Percentiles rank a stretch among this genome's conserved stretches.
Conservation (phyloP, 2,113 vertebrate species). For the Fregetta grallaria region DNA sequence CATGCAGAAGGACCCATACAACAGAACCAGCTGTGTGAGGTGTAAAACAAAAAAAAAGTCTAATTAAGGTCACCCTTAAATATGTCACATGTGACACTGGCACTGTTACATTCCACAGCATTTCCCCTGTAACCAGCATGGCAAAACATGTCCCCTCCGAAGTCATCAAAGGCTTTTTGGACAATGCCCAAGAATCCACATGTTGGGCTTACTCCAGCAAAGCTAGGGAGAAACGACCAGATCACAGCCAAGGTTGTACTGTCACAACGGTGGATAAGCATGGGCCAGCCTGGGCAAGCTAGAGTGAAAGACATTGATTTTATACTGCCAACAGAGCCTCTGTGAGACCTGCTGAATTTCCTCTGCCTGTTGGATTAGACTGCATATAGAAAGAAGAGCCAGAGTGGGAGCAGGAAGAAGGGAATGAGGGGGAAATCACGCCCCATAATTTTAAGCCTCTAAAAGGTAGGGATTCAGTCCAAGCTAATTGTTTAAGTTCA, state of each 20-base stretch:
- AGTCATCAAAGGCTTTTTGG: not conserved
- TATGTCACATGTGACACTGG: not conserved
- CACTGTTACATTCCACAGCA: not conserved
- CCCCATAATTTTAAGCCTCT: slow-evolving; percentile 32
- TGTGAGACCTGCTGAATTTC: not conserved
- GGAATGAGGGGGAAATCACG: not conserved
- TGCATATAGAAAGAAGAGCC: not conserved
- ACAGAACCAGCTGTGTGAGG: not conserved
- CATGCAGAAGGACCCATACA: not conserved
- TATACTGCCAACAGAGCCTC: not conserved
- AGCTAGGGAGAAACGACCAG: not conserved
- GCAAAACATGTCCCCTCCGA: not conserved
- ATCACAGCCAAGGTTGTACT: not conserved
- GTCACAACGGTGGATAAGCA: not conserved
- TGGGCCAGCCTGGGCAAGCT: not conserved
- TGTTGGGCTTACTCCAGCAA: not conserved
- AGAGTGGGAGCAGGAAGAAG: not conserved
- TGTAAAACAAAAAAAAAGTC: not conserved
- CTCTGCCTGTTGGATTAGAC: not conserved
- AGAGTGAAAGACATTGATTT: not conserved
- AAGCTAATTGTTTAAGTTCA: slow-evolving; percentile 31
- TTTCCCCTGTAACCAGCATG: not conserved
- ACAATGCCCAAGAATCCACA: not conserved
- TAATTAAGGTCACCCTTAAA: not conserved
- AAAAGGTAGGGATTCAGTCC: slow-evolving; percentile 17